Conservation (phyloP, 2,888 invertebrate genomes). For the Acanthococcus lagerstroemiae region DNA sequence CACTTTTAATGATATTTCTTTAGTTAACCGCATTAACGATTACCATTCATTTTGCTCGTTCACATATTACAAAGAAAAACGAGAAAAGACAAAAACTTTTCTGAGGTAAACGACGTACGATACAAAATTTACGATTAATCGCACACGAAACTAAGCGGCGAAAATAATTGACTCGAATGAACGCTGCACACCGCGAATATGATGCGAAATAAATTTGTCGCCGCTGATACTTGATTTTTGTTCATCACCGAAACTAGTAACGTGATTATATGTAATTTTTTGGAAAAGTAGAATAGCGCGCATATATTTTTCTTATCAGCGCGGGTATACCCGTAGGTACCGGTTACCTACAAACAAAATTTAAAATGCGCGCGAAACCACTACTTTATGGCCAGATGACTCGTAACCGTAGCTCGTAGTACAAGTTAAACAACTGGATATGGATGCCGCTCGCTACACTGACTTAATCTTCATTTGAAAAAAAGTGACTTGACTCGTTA, state of each 20-base stretch:
- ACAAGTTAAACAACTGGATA: slow-evolving; percentile 9
- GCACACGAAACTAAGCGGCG: no score
- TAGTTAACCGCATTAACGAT: no score
- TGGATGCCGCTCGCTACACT: slow-evolving; percentile 19
- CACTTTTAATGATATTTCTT: no score
- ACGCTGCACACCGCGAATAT: not conserved
- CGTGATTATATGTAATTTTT: not conserved
- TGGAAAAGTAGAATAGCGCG: no score
- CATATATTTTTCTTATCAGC: slow-evolving; percentile 15
- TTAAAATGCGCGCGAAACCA: slow-evolving; percentile 16
- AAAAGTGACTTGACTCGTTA: slow-evolving; percentile 20
- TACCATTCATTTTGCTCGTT: no score
- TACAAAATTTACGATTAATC: no score
- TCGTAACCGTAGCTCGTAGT: no score
- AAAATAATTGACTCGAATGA: no score
- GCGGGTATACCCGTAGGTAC: slow-evolving; percentile 1
- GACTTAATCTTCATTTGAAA: slow-evolving; percentile 18
- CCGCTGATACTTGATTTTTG: not conserved
- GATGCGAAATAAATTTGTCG: not conserved
- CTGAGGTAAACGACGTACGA: no score
- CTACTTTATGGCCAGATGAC: no score
- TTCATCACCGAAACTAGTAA: slow-evolving; percentile 10
- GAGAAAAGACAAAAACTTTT: no score
- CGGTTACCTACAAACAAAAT: slow-evolving; percentile 16
- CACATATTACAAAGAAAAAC: no score